These are phyloP conservation scores for Cyrtodaria siliqua DNA, from an alignment of 2,888 invertebrate species.

Conservation along the genomic window DNA sequence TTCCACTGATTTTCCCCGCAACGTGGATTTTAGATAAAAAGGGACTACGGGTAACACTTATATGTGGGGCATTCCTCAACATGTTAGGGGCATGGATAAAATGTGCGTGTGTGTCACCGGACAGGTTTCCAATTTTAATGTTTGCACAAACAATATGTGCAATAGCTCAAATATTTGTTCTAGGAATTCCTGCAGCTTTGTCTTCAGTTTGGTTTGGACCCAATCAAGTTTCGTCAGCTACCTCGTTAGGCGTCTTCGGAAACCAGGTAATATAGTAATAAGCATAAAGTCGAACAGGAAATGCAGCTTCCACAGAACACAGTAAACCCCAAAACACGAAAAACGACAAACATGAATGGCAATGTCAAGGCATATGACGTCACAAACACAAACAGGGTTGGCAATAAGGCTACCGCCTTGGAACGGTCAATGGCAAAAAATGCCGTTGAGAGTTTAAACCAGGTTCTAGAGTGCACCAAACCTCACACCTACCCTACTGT, in stretches of 20 bases:
- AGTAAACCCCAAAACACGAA: too few species aligned
- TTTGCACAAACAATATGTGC: slow-evolving; percentile 91
- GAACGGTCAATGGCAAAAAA: too few species aligned
- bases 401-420: too few species aligned
- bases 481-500: too few species aligned
- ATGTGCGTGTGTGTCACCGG: slow-evolving; percentile 93
- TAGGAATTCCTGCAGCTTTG: slow-evolving; percentile 95
- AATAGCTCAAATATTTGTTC: slow-evolving; percentile 95
- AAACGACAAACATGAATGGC: too few species aligned
- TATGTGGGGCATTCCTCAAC: slow-evolving; percentile 87
- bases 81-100: slow-evolving; percentile 91
- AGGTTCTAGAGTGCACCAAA: too few species aligned
- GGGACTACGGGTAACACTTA: slow-evolving; percentile 87
- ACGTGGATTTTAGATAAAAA: slow-evolving; percentile 97
- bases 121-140: slow-evolving; percentile 95
- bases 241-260: slow-evolving; percentile 99
- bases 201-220: slow-evolving; percentile 99
- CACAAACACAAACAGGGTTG: too few species aligned
- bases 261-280: slow-evolving; percentile 93
- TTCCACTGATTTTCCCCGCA: slow-evolving; percentile 98
- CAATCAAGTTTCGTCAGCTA: slow-evolving; percentile 97
- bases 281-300: too few species aligned
- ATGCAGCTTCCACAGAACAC: too few species aligned
- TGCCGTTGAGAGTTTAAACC: too few species aligned
- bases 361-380: too few species aligned